phyloP scores from a whole-genome alignment of 1,140 invertebrate genomes.

The Sminthurides bifidus region DNA sequence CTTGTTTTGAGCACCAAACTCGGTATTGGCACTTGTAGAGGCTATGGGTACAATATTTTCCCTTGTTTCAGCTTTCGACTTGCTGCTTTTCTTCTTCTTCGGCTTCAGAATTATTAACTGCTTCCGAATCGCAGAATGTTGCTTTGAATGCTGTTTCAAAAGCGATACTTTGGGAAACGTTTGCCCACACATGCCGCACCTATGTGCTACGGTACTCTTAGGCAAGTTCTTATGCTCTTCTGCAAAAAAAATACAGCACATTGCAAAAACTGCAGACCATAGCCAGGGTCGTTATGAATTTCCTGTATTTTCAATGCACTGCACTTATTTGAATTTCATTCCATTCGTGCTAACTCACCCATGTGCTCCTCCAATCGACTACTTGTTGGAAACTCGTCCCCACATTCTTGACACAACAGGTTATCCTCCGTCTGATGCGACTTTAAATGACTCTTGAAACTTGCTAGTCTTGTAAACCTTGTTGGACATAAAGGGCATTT shows the following conservation, averaged over 20 bases:
- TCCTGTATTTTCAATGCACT: background rate
- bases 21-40: background rate
- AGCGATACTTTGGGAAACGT: constrained; percentile 14
- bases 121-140: constrained; percentile 24
- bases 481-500: constrained; percentile 46
- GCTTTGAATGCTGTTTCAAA: constrained; percentile 27
- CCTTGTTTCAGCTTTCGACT: background rate
- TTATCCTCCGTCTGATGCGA: constrained; percentile 57
- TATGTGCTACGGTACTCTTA: constrained; percentile 14
- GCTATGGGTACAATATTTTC: background rate
- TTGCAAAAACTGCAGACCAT: background rate
- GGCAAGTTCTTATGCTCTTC: constrained; percentile 22
- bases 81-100: constrained; percentile 1
- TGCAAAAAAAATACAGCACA: constrained; percentile 14
- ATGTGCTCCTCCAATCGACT: constrained; percentile 36
- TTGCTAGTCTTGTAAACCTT: constrained; percentile 52
- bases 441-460: constrained; percentile 56
- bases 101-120: constrained; percentile 21
- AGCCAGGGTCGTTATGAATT: background rate
- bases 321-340: background rate
- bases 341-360: constrained; percentile 12
- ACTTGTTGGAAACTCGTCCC: constrained; percentile 53
- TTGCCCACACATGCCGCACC: constrained; percentile 22
- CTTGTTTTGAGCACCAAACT: background rate
- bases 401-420: constrained; percentile 54